Evolutionary conservation across 2,888 invertebrate species (phyloP).

Genomic region (Sarcophaga rosellei): DNA sequence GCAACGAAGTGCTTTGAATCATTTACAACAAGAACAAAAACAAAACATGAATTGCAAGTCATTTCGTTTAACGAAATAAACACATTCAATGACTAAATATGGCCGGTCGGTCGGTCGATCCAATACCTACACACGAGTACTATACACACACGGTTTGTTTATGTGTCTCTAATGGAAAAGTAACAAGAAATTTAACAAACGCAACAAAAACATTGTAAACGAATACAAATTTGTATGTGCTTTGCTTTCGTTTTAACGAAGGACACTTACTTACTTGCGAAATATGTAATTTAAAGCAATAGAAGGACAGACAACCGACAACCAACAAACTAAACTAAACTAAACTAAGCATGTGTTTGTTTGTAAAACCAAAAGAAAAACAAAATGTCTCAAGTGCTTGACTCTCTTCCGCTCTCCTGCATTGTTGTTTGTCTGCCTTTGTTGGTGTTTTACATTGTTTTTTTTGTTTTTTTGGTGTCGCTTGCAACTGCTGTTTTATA

Average conservation of each 20-base stretch:
- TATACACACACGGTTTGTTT: background rate
- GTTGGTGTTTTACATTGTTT: too few relatives aligned
- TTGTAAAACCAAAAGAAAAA: background rate
- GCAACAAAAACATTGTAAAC: background rate
- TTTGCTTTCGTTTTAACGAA: background rate
- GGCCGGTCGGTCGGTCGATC: background rate
- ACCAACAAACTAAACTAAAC: background rate
- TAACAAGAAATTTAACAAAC: background rate
- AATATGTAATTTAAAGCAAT: background rate
- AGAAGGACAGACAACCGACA: background rate
- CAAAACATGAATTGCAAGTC: background rate
- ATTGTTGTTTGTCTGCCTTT: too few relatives aligned
- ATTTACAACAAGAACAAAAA: background rate
- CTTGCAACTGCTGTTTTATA: background rate
- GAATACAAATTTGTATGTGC: background rate
- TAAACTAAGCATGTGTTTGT: background rate
- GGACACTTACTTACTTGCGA: background rate
- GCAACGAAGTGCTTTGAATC: background rate
- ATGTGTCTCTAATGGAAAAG: background rate
- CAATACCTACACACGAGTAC: background rate
- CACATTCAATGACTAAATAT: background rate
- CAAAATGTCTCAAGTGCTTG: slow-evolving; percentile 17
- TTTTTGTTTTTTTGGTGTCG: background rate
- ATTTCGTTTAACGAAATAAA: background rate
- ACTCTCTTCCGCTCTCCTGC: too few relatives aligned